Conservation (phyloP, 2,113 vertebrate species). For the Empidonax alnorum region DNA sequence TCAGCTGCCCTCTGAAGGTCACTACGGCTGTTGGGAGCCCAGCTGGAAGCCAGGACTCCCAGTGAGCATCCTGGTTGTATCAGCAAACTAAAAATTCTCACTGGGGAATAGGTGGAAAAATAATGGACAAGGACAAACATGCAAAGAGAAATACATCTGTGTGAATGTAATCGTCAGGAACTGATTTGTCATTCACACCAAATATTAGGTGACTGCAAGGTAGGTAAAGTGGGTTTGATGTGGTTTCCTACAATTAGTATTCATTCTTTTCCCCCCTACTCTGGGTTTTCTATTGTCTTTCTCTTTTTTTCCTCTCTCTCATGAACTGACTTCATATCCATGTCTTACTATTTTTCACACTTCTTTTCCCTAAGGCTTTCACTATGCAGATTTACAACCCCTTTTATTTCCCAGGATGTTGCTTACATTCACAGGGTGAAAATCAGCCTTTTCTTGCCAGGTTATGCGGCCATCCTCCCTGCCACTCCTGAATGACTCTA, state of each 20-base stretch:
- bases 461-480: not conserved
- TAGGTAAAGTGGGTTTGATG: not conserved
- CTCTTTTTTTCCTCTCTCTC: not conserved
- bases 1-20: not conserved
- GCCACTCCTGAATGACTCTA: not conserved
- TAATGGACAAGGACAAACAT: not conserved
- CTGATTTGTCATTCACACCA: not conserved
- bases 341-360: not conserved
- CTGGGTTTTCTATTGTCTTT: not conserved
- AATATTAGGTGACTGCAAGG: not conserved
- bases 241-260: not conserved
- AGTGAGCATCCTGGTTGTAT: not conserved
- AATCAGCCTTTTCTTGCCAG: slow-evolving; percentile 8
- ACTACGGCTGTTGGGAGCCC: not conserved
- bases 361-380: slow-evolving; percentile 10
- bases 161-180: not conserved
- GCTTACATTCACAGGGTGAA: not conserved
- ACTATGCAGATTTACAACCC: not conserved
- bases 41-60: not conserved
- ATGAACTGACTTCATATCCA: not conserved
- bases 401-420: slow-evolving; percentile 10
- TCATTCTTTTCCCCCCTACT: fast-evolving
- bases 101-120: not conserved
- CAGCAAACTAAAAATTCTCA: not conserved
- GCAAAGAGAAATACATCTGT: not conserved